phyloP scores from a whole-genome alignment of 2,888 invertebrate genomes.

The Xanthorhoe designata region DNA sequence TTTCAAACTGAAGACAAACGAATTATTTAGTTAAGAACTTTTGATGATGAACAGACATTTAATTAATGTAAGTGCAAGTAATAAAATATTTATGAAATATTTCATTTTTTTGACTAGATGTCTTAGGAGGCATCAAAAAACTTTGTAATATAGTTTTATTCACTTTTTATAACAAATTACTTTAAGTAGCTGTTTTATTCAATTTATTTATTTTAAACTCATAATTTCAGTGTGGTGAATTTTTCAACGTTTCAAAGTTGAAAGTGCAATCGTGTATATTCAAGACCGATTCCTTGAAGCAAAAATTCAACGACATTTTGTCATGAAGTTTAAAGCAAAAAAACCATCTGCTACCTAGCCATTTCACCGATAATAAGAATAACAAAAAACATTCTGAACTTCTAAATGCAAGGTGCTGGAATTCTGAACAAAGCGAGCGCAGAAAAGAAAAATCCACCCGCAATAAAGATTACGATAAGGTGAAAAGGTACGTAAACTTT shows the following conservation, averaged over 20 bases:
- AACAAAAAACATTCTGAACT: conserved; percentile 22
- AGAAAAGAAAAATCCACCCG: conserved; percentile 40
- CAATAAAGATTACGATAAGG: conserved; percentile 53
- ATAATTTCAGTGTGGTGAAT: too few species aligned
- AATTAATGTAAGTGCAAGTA: background rate
- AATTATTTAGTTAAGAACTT: background rate
- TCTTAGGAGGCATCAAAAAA: too few species aligned
- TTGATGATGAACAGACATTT: background rate
- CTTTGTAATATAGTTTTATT: too few species aligned
- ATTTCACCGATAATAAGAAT: conserved; percentile 17
- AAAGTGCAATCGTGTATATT: too few species aligned
- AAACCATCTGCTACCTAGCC: conserved; percentile 24
- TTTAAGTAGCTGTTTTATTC: too few species aligned
- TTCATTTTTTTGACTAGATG: too few species aligned
- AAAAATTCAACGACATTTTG: background rate
- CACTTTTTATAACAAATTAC: too few species aligned
- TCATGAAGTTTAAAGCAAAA: background rate
- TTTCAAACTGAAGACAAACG: background rate
- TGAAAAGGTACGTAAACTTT: conserved; percentile 49
- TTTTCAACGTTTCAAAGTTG: too few species aligned
- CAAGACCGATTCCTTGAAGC: background rate
- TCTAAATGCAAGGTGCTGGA: conserved; percentile 18
- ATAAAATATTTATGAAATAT: too few species aligned
- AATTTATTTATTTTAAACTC: too few species aligned
- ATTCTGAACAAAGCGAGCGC: conserved; percentile 34